Percentiles rank a stretch among this genome's conserved stretches.
Conservation (phyloP, 1,140 invertebrate genomes). For the Cyclargus thomasi region DNA sequence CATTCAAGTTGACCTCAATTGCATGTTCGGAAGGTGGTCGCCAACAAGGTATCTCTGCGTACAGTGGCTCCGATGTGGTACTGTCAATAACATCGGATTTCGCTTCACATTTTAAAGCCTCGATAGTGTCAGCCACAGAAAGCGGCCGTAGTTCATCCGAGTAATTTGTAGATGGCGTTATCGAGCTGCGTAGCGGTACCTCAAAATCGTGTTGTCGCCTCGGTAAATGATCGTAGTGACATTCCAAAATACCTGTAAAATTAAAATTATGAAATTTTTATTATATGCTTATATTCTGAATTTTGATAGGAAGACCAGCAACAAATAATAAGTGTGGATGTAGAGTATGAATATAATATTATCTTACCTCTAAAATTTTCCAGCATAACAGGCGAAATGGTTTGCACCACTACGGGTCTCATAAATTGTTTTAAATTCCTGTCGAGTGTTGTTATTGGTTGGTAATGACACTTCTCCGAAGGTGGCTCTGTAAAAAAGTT, state of each 20-base stretch:
- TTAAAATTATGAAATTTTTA: constrained; percentile 22
- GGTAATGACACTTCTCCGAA: constrained; percentile 60
- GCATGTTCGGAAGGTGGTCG: constrained; percentile 60
- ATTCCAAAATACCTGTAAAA: constrained; percentile 67
- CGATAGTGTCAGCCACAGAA: constrained; percentile 54
- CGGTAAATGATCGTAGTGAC: constrained; percentile 70
- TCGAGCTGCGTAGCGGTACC: constrained; percentile 36
- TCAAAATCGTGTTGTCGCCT: constrained; percentile 49
- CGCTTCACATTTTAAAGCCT: constrained; percentile 63
- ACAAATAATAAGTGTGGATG: too few relatives aligned
- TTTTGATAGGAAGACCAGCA: neutral
- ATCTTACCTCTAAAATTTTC: constrained; percentile 71
- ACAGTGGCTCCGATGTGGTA: constrained; percentile 63
- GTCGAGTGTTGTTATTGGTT: constrained; percentile 65
- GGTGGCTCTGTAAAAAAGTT: constrained; percentile 58
- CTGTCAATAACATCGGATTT: constrained; percentile 55
- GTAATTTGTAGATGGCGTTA: constrained; percentile 53
- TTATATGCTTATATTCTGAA: neutral
- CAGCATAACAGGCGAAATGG: constrained; percentile 70
- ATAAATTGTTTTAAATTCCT: constrained; percentile 69
- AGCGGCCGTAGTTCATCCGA: constrained; percentile 45
- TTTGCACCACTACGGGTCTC: constrained; percentile 67
- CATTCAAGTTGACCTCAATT: constrained; percentile 58
- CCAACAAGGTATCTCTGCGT: constrained; percentile 72
- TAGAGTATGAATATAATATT: neutral